A percentile compares a stretch with the other conserved stretches of the same genome.
These are phyloP conservation scores for Whitmania pigra DNA, from an alignment of 1,140 invertebrate genomes.

Conservation along the genomic window DNA sequence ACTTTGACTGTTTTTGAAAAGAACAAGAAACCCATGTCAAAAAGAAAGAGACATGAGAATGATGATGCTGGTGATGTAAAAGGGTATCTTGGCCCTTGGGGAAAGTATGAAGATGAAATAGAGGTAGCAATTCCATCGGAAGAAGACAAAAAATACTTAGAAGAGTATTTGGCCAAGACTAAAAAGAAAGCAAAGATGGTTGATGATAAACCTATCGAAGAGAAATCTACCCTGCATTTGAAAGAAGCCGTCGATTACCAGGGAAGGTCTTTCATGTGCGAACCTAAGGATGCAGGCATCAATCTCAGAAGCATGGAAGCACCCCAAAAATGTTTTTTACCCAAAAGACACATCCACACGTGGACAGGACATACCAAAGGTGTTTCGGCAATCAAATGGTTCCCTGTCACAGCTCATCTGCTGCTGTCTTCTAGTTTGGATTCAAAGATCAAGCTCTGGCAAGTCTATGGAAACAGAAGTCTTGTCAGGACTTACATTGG, in stretches of 20 bases:
- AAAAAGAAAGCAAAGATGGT: slow-evolving; percentile 43
- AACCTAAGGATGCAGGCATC: slow-evolving; percentile 87
- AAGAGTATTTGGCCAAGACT: slow-evolving; percentile 80
- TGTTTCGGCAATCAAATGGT: slow-evolving; percentile 88
- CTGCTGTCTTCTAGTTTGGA: slow-evolving; percentile 93
- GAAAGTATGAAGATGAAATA: slow-evolving; percentile 78
- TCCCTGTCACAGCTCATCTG: slow-evolving; percentile 84
- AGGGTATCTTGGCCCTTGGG: slow-evolving; percentile 94
- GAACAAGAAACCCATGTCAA: slow-evolving; percentile 55
- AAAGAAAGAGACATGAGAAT: slow-evolving; percentile 80
- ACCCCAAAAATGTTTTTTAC: slow-evolving; percentile 89
- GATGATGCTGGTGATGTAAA: slow-evolving; percentile 79
- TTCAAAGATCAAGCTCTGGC: slow-evolving; percentile 91
- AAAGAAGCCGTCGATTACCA: slow-evolving; percentile 91
- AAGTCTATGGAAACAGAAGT: slow-evolving; percentile 87
- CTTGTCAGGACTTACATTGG: slow-evolving; percentile 92
- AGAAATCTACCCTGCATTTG: slow-evolving; percentile 76
- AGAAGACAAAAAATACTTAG: slow-evolving; percentile 79
- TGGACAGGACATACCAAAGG: slow-evolving; percentile 96
- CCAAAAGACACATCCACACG: slow-evolving; percentile 87
- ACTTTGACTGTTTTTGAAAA: slow-evolving; percentile 70
- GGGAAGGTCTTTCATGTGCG: slow-evolving; percentile 81
- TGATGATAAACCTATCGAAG: slow-evolving; percentile 87
- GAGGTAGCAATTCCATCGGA: slow-evolving; percentile 72
- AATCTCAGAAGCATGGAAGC: slow-evolving; percentile 80